Conservation (phyloP, 2,113 vertebrate genomes). For the Epinephelus moara region DNA sequence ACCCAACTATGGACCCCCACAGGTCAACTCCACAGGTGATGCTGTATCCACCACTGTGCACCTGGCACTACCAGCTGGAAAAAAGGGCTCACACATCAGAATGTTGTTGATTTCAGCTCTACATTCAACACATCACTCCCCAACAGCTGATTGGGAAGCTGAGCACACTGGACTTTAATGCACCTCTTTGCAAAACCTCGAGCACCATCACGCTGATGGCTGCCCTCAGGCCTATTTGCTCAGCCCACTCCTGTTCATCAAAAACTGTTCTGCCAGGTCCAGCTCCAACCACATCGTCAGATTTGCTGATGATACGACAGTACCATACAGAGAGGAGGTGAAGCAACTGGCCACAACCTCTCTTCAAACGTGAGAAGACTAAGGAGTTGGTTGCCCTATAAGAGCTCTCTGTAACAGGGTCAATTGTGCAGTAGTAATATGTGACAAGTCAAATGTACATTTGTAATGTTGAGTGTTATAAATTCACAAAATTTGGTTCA, state of each 20-base stretch:
- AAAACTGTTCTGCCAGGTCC: background rate
- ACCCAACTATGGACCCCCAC: background rate
- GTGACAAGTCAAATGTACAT: no score
- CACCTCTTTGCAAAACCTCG: background rate
- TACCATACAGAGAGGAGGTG: background rate
- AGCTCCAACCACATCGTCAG: background rate
- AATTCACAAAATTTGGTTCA: no score
- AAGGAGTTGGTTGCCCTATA: background rate
- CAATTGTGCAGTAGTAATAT: no score
- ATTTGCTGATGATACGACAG: background rate
- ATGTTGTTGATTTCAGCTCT: no score
- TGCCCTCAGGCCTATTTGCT: background rate
- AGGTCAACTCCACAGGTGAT: background rate
- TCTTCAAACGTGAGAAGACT: background rate
- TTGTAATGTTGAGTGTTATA: no score
- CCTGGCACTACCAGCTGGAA: no score
- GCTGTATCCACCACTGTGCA: no score
- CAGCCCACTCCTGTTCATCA: background rate
- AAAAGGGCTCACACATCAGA: no score
- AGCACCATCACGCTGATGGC: background rate
- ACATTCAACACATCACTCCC: no score
- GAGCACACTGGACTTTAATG: background rate
- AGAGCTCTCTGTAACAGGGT: no score
- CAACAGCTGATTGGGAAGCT: background rate
- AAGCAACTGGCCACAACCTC: background rate